Evolutionary conservation across 2,888 invertebrate species (phyloP).

Genomic region (Liposcelis brunnea): DNA sequence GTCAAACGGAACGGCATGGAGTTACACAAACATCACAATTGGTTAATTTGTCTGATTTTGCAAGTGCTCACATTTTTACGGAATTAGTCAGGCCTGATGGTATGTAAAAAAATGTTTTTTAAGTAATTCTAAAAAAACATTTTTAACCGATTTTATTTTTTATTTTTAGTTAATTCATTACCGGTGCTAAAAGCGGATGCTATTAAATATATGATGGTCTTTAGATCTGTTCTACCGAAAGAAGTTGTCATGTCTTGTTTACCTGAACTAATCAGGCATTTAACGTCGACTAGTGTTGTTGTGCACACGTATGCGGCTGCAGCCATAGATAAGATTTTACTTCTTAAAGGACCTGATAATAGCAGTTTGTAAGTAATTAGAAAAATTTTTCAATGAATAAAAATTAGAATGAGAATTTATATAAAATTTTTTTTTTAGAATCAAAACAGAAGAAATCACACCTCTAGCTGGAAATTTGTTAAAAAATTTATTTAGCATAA

Average conservation of each 20-base stretch:
- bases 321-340: slow-evolving; percentile 72
- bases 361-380: slow-evolving; percentile 36
- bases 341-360: slow-evolving; percentile 45
- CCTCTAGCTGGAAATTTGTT: slow-evolving; percentile 54
- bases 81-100: slow-evolving; percentile 63
- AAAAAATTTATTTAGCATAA: slow-evolving; percentile 53
- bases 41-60: slow-evolving; percentile 81
- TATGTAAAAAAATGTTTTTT: slow-evolving; percentile 23
- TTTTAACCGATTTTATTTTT: neutral
- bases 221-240: slow-evolving; percentile 72
- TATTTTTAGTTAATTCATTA: slow-evolving; percentile 53
- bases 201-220: slow-evolving; percentile 91
- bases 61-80: slow-evolving; percentile 64
- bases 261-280: slow-evolving; percentile 60
- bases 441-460: slow-evolving; percentile 41
- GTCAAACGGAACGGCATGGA: slow-evolving; percentile 74
- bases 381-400: slow-evolving; percentile 5
- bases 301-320: slow-evolving; percentile 93
- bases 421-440: slow-evolving; percentile 23
- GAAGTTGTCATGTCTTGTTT: slow-evolving; percentile 57
- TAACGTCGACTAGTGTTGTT: slow-evolving; percentile 61
- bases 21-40: slow-evolving; percentile 81
- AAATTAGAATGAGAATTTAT: neutral
- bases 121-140: neutral
- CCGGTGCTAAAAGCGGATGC: slow-evolving; percentile 93